phyloP scores from a whole-genome alignment of 2,888 invertebrate genomes.

The Acleris literana region DNA sequence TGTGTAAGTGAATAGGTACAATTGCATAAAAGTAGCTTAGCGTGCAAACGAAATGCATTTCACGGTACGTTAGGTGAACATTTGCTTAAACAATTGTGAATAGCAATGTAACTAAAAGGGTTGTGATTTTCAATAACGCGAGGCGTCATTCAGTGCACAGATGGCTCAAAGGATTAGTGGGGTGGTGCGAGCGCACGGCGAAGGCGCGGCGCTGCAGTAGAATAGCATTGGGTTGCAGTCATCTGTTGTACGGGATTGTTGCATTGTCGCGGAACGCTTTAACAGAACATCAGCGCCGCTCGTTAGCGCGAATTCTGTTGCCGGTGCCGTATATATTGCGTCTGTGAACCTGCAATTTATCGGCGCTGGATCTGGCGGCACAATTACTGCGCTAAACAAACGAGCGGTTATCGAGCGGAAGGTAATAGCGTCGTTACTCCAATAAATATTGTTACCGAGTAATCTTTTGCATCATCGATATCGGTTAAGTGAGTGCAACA shows the following conservation, averaged over 20 bases:
- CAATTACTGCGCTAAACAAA: conserved; percentile 65
- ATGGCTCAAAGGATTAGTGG: conserved; percentile 56
- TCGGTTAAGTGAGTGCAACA: conserved; percentile 23
- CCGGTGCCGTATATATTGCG: conserved; percentile 57
- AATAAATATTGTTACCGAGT: conserved; percentile 35
- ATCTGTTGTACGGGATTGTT: conserved; percentile 38
- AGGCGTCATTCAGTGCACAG: conserved; percentile 59
- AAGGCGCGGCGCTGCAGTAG: conserved; percentile 36
- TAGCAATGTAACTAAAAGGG: conserved; percentile 59
- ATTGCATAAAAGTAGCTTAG: conserved; percentile 12
- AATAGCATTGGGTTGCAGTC: conserved; percentile 49
- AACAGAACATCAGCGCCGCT: conserved; percentile 48
- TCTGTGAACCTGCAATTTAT: conserved; percentile 65
- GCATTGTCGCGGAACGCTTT: conserved; percentile 45
- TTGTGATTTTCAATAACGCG: conserved; percentile 60
- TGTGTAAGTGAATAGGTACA: conserved; percentile 17
- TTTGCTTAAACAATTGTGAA: conserved; percentile 49
- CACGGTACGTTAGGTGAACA: conserved; percentile 33
- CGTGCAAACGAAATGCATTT: conserved; percentile 15
- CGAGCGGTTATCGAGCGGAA: conserved; percentile 56
- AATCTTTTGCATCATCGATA: conserved; percentile 31
- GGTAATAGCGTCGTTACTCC: conserved; percentile 46
- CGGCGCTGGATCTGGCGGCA: conserved; percentile 56
- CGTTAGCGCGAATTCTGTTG: conserved; percentile 55
- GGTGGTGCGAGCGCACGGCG: conserved; percentile 40